Base-by-base conservation (phyloP, 2,888 invertebrate species). In the Oscheius sp. region DNA sequence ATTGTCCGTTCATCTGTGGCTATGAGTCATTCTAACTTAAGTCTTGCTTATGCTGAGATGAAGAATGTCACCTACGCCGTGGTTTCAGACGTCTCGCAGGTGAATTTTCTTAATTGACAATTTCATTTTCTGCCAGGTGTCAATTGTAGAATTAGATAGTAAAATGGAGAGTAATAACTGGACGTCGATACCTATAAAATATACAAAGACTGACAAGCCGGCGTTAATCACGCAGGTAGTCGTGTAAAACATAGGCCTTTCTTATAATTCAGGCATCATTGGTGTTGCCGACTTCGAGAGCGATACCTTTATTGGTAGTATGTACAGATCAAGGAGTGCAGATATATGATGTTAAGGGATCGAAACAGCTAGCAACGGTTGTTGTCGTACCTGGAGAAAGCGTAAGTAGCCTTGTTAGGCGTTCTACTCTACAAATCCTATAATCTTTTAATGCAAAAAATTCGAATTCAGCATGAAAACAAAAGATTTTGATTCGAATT, bases 251-350 rank as follows among this genome's bases (percentile, higher is more conserved):
- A 36, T 17, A 24, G 6, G 1, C 4, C 24, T 8, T 38, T 38
- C 4, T 32, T 12, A 20, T 14, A 33, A 72, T 67, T 17, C 68
- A 83, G 74, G 74, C 77, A 4, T 76, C 73, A 9, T 56, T 83
- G 14, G 76, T 80, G 9, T 73, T 73, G 12, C 82, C 82, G 0
- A 71, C 71, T 36, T 68, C 77, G 2, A 59, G 82, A 36, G 68
- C 73, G 22, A 67, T 74, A 9, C 83, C 83, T 6, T 54, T 83
- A 0, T 47, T 78, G 14, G 75, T 82, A 9, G 73, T 81, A 12
- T 76, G 74, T 12, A 68, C 82, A 6, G 64, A 68, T 9, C 47
- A 59, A 1, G 70, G 64, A 2, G 75, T 75, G 24, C 47, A 68
- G 17, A 64, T 81, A 6, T 76, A 69, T 51, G 73, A 74, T 44